Conservation (phyloP, 2,797 vertebrate genomes). For the Cyprinella venusta region DNA sequence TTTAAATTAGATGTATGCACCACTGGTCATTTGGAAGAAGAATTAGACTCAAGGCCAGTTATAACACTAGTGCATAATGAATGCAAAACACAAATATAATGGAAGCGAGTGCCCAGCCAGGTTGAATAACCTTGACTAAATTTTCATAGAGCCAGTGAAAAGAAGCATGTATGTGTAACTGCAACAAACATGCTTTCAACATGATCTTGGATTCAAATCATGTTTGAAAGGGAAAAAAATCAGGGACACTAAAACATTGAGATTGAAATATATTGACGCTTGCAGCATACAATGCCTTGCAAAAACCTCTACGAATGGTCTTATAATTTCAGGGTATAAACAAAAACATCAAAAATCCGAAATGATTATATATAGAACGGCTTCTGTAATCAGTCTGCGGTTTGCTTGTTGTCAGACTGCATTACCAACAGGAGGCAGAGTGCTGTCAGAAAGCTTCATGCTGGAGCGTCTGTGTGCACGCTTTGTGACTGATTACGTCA, state of each 20-base stretch:
- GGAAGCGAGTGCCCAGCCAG: constrained; percentile 7
- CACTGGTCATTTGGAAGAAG: constrained; percentile 4
- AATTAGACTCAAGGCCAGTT: constrained; percentile 37
- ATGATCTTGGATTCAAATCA: not conserved
- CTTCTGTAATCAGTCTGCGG: constrained; percentile 30
- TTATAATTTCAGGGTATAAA: constrained; percentile 1
- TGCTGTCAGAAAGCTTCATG: constrained; percentile 14
- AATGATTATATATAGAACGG: constrained; percentile 20
- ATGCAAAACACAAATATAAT: constrained; percentile 33
- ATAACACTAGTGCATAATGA: constrained; percentile 20
- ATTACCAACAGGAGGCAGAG: not conserved
- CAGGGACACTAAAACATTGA: not conserved
- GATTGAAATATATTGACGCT: not conserved
- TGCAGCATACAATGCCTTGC: not conserved
- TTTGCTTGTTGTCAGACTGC: constrained; percentile 29
- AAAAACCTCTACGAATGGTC: not conserved
- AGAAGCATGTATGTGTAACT: not conserved
- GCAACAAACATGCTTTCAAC: not conserved
- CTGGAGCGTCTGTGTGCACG: constrained; percentile 10
- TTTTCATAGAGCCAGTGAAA: constrained; percentile 9
- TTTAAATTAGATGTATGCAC: constrained; percentile 40
- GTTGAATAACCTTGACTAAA: constrained; percentile 20
- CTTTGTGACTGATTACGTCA: constrained; percentile 46
- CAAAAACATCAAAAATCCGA: not conserved
- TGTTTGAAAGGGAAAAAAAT: not conserved